Conservation (phyloP, 2,113 vertebrate species). For the Eubucco bourcierii region DNA sequence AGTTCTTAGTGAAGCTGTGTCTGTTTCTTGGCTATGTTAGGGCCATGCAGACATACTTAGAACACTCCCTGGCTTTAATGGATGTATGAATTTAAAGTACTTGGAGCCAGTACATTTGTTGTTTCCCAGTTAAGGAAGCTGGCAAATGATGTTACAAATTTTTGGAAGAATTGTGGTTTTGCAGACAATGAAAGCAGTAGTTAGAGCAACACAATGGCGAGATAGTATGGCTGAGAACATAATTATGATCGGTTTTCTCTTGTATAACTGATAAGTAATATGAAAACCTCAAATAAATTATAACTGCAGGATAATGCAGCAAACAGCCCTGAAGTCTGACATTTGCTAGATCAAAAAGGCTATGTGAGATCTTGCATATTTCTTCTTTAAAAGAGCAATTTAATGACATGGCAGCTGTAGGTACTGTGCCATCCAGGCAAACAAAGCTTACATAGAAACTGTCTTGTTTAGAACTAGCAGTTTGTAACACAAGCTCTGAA, state of each 20-base stretch:
- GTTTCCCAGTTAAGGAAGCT: constrained; percentile 9
- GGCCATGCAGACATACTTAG: background rate
- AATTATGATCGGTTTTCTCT: background rate
- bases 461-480: background rate
- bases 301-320: background rate
- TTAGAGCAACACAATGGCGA: background rate
- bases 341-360: constrained; percentile 1
- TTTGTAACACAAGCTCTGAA: background rate
- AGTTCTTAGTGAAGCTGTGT: background rate
- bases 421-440: background rate
- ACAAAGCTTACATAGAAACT: background rate
- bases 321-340: background rate
- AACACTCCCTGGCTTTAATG: background rate
- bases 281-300: constrained; percentile 32
- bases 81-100: background rate
- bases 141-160: constrained; percentile 39
- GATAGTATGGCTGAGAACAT: background rate
- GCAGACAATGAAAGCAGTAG: background rate
- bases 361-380: background rate
- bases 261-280: constrained; percentile 9
- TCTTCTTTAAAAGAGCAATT: background rate
- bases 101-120: fast-evolving
- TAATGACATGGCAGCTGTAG: background rate
- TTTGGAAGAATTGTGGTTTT: constrained; percentile 38
- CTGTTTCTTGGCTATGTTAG: background rate